Evolutionary conservation across 2,888 invertebrate genomes (phyloP).

Genomic region (Pandemis heparana): DNA sequence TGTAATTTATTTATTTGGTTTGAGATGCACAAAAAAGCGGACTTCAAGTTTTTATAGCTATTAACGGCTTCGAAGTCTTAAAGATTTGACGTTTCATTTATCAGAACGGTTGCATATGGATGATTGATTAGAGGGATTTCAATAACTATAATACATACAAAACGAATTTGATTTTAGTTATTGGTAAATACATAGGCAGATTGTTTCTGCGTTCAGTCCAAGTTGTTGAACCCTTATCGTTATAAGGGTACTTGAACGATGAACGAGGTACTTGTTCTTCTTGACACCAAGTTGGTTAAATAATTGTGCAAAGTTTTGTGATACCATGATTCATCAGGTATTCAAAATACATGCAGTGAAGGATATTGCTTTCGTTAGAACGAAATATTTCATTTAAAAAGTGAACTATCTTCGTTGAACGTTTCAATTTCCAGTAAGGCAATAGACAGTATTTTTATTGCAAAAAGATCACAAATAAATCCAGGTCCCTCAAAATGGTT

Average conservation of each 20-base stretch:
- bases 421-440: no score
- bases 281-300: no score
- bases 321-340: no score
- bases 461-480: no score
- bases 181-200: neutral
- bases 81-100: conserved; percentile 4
- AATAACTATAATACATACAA: neutral
- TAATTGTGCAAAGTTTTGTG: no score
- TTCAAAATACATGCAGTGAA: no score
- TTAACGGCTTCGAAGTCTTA: neutral
- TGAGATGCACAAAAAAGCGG: neutral
- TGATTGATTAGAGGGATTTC: neutral
- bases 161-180: neutral
- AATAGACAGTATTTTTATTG: no score
- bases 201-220: neutral
- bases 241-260: no score
- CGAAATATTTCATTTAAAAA: no score
- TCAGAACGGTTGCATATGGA: neutral
- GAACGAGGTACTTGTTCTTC: neutral
- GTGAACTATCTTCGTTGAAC: no score
- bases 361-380: no score
- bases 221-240: neutral
- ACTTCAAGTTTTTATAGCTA: conserved; percentile 1
- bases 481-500: no score
- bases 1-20: neutral